Conservation (phyloP, 2,888 invertebrate genomes). For the Meganola albula region DNA sequence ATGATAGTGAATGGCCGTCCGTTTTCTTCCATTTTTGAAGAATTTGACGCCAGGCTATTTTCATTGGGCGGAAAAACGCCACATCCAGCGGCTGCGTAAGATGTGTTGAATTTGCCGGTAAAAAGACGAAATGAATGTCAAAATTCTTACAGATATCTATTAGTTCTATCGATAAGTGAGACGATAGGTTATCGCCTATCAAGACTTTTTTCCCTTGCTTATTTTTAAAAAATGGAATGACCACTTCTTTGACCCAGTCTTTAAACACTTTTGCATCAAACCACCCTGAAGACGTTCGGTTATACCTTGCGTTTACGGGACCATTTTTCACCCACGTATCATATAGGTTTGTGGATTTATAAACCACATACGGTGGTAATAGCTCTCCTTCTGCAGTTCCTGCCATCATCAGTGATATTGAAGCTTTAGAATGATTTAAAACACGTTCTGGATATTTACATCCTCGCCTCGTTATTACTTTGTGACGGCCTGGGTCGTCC, state of each 20-base stretch:
- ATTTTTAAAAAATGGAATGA: slow-evolving; percentile 22
- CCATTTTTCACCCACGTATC: slow-evolving; percentile 31
- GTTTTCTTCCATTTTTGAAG: slow-evolving; percentile 20
- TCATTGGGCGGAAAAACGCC: slow-evolving; percentile 35
- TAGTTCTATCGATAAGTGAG: slow-evolving; percentile 32
- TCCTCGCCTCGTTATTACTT: not conserved
- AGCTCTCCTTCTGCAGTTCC: not conserved
- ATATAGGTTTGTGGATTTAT: not conserved
- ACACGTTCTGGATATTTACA: not conserved
- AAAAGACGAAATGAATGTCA: slow-evolving; percentile 15
- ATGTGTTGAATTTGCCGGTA: slow-evolving; percentile 38
- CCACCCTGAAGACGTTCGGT: slow-evolving; percentile 38
- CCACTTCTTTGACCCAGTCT: slow-evolving; percentile 33
- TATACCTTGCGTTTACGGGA: slow-evolving; percentile 39
- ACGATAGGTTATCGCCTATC: slow-evolving; percentile 45
- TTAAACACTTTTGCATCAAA: slow-evolving; percentile 37
- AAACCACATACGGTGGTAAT: not conserved
- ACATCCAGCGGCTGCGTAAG: slow-evolving; percentile 41
- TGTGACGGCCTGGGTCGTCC: slow-evolving; percentile 4
- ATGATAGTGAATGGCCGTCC: slow-evolving; percentile 14
- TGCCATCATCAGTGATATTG: not conserved
- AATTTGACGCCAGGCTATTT: slow-evolving; percentile 28
- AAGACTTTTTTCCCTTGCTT: slow-evolving; percentile 32
- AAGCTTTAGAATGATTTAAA: slow-evolving; percentile 30
- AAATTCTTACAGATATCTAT: slow-evolving; percentile 32